phyloP scores from a whole-genome alignment of 2,888 invertebrate genomes.

The Lamellibrachia columna region DNA sequence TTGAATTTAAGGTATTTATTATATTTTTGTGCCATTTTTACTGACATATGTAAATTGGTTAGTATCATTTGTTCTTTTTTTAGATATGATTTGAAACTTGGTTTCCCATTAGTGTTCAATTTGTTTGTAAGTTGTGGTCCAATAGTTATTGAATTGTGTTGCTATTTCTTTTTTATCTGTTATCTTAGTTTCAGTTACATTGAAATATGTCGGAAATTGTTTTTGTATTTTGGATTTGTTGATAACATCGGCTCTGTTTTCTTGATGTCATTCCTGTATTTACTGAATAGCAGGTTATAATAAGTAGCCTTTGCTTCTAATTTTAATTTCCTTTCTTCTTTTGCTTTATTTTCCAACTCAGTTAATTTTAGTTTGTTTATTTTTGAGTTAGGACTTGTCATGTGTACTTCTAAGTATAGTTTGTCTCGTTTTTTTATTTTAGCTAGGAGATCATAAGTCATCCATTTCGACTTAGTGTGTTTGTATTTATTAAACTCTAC shows the following conservation, averaged over 20 bases:
- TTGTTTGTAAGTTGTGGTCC: constrained; percentile 9
- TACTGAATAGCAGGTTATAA: constrained; percentile 1
- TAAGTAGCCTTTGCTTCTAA: background rate
- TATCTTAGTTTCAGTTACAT: constrained; percentile 21
- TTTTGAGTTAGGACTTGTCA: too few species aligned
- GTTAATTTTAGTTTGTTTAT: too few species aligned
- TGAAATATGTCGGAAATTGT: constrained; percentile 17
- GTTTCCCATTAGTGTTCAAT: background rate
- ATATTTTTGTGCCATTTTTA: background rate
- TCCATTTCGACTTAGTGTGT: background rate
- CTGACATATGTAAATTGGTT: background rate
- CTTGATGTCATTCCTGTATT: background rate
- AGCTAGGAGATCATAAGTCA: constrained; percentile 18
- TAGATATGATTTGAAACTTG: background rate
- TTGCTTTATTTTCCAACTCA: too few species aligned
- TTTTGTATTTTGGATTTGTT: constrained; percentile 6
- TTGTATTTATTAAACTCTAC: background rate
- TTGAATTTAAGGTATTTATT: too few species aligned
- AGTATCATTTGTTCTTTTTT: background rate
- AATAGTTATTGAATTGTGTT: background rate
- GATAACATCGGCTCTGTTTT: background rate
- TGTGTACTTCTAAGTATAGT: background rate
- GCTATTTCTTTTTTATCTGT: background rate
- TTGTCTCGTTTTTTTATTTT: background rate
- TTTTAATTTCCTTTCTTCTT: background rate